phyloP scores from a whole-genome alignment of 1,140 invertebrate genomes.

The Diuraphis noxia region DNA sequence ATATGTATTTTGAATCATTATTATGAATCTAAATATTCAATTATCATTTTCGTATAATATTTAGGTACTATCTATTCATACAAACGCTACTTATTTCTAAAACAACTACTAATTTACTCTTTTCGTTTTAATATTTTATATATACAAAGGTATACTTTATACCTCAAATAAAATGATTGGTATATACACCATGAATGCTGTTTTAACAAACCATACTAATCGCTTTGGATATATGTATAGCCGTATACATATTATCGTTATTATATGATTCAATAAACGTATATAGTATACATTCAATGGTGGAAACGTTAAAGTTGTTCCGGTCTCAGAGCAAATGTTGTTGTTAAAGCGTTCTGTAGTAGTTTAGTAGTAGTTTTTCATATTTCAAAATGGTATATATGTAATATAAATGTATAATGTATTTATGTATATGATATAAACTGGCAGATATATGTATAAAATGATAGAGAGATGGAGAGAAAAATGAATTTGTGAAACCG shows the following conservation, averaged over 20 bases:
- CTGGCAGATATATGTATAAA: conserved; percentile 29
- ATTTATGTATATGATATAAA: not conserved
- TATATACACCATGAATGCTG: not conserved
- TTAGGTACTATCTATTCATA: not conserved
- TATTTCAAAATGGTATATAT: not conserved
- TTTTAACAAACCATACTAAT: not conserved
- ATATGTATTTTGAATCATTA: not conserved
- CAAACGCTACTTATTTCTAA: not conserved
- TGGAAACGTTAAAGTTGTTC: conserved; percentile 7
- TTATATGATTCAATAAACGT: not conserved
- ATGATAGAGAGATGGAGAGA: not conserved
- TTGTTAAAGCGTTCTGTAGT: conserved; percentile 31
- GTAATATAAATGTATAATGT: not conserved
- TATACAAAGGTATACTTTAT: not conserved
- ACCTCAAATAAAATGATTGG: not conserved
- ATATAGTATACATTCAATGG: not conserved
- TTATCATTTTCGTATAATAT: not conserved
- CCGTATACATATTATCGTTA: not conserved
- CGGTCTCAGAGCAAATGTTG: not conserved
- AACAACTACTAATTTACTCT: not conserved
- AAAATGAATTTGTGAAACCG: conserved; percentile 31
- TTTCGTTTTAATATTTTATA: not conserved
- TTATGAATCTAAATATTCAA: not conserved
- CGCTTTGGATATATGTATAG: not conserved
- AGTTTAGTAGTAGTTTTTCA: conserved; percentile 29